These are phyloP conservation scores for Bucorvus abyssinicus DNA, from an alignment of 2,797 vertebrate genomes.

Conservation along the genomic window DNA sequence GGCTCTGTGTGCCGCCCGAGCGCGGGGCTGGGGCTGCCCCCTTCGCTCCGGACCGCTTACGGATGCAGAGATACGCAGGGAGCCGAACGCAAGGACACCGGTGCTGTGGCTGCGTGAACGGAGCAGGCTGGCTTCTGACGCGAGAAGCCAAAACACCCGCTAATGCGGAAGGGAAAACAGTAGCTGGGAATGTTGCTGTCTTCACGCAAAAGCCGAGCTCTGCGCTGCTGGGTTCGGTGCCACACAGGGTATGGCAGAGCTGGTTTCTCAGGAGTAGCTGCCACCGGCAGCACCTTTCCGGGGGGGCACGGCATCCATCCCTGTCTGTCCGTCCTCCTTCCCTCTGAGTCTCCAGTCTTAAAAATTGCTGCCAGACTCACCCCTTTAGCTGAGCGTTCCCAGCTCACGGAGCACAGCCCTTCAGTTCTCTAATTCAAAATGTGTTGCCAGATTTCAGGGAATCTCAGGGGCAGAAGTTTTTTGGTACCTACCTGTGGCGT, in stretches of 20 bases:
- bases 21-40: background rate
- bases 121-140: background rate
- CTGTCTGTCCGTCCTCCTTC: background rate
- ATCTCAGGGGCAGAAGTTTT: background rate
- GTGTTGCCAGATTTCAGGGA: background rate
- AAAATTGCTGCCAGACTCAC: background rate
- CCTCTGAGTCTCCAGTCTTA: background rate
- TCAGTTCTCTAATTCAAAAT: background rate
- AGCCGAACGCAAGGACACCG: fast-evolving
- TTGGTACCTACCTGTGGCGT: background rate
- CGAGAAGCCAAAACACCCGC: background rate
- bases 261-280: background rate
- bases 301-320: fast-evolving
- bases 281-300: background rate
- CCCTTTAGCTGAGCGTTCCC: background rate
- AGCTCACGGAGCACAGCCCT: background rate
- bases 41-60: background rate
- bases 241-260: background rate
- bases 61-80: background rate
- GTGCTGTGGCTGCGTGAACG: fast-evolving
- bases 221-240: background rate
- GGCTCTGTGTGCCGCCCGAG: background rate
- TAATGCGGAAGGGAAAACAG: background rate
- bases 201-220: background rate
- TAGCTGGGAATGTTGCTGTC: background rate